Conservation (phyloP, 2,888 invertebrate genomes). For the Phyllotreta striolata region DNA sequence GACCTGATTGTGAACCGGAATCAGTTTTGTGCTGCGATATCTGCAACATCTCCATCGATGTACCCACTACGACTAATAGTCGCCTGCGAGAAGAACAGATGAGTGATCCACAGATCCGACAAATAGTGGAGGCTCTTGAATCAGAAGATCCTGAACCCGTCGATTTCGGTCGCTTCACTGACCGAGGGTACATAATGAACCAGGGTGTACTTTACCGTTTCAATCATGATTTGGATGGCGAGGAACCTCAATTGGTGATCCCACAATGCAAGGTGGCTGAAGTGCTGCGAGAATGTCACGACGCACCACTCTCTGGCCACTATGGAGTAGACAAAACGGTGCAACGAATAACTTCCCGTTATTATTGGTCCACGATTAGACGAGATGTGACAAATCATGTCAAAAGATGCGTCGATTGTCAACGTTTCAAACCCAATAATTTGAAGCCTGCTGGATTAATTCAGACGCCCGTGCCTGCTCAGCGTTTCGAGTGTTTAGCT, state of each 20-base stretch:
- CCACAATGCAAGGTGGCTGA: conserved; percentile 26
- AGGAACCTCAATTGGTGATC: conserved; percentile 49
- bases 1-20: conserved; percentile 17
- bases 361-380: too few species aligned
- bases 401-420: too few species aligned
- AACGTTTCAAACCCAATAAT: too few species aligned
- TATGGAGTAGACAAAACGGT: too few species aligned
- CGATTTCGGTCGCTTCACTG: conserved; percentile 36
- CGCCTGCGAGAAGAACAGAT: conserved; percentile 35
- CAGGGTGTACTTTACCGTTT: conserved; percentile 43
- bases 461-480: too few species aligned
- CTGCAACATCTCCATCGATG: neutral
- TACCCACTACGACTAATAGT: conserved; percentile 1
- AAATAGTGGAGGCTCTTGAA: conserved; percentile 41
- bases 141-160: conserved; percentile 19
- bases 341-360: too few species aligned
- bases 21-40: neutral
- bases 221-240: conserved; percentile 32
- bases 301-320: too few species aligned
- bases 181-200: conserved; percentile 43
- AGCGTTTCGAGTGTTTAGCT: too few species aligned
- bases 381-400: too few species aligned
- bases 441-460: too few species aligned
- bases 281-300: conserved; percentile 43
- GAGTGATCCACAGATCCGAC: conserved; percentile 40